A percentile compares a stretch with the other conserved stretches of the same genome.
These are phyloP conservation scores for Drosophila sulfurigaster DNA, from an alignment of 1,140 invertebrate genomes.

Conservation along the genomic window DNA sequence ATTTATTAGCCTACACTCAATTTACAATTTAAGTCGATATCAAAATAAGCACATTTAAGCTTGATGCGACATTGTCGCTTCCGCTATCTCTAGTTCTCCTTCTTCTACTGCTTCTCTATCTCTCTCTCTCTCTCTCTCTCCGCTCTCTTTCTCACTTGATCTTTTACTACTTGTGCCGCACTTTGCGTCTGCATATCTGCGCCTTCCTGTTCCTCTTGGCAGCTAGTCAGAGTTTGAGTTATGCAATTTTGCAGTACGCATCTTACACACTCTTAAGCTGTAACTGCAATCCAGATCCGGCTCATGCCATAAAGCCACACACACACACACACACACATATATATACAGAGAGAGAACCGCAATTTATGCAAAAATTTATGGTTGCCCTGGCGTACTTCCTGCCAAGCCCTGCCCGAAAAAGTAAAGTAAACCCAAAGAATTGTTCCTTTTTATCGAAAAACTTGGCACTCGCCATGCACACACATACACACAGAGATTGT, in stretches of 20 bases:
- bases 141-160: neutral
- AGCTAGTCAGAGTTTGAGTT: constrained; percentile 55
- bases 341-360: constrained; percentile 45
- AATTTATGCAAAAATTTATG: constrained; percentile 81
- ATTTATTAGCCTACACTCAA: neutral
- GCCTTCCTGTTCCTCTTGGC: constrained; percentile 10
- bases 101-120: too few relatives aligned
- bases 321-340: constrained; percentile 1
- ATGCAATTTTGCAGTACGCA: constrained; percentile 71
- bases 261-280: constrained; percentile 54
- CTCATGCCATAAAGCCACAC: constrained; percentile 38
- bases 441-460: constrained; percentile 71
- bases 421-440: constrained; percentile 46
- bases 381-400: constrained; percentile 68
- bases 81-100: neutral
- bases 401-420: constrained; percentile 8
- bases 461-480: constrained; percentile 66
- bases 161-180: neutral
- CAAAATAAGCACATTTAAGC: constrained; percentile 19
- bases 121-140: neutral
- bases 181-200: neutral
- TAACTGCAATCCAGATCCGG: constrained; percentile 71
- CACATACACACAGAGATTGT: constrained; percentile 1
- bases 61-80: constrained; percentile 4
- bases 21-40: constrained; percentile 6